Percentiles rank a stretch among this genome's conserved stretches.
Evolutionary conservation across 2,113 vertebrate species (phyloP).

Genomic region (Columba janthina): DNA sequence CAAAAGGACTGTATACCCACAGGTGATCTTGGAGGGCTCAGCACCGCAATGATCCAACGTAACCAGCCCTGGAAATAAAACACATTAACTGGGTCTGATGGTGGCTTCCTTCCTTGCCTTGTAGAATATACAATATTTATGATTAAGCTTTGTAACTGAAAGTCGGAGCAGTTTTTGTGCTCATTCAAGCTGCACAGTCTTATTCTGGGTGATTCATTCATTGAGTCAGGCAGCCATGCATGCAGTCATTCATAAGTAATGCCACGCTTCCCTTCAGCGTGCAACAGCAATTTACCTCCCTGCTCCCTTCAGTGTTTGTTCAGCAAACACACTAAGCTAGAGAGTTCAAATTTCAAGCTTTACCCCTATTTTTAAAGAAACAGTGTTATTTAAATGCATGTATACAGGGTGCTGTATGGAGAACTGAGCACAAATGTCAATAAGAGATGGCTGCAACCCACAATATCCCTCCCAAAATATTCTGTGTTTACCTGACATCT

Average conservation of each 20-base stretch:
- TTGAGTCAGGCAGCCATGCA: slow-evolving; percentile 58
- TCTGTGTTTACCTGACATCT: not conserved
- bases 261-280: slow-evolving; percentile 26
- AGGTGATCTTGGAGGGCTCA: not conserved
- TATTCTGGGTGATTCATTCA: slow-evolving; percentile 67
- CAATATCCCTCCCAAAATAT: not conserved
- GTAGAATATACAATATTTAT: slow-evolving; percentile 53
- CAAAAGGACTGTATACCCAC: not conserved
- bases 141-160: slow-evolving; percentile 46
- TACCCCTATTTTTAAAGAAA: slow-evolving; percentile 30
- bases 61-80: not conserved
- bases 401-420: not conserved
- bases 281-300: slow-evolving; percentile 55
- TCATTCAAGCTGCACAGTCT: not conserved
- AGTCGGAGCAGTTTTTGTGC: slow-evolving; percentile 23
- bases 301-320: slow-evolving; percentile 24
- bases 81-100: slow-evolving; percentile 10
- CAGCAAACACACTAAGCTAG: not conserved
- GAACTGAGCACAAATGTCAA: rapidly evolving
- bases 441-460: not conserved
- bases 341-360: not conserved
- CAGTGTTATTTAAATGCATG: not conserved
- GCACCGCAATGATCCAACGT: rapidly evolving
- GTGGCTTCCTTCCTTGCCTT: slow-evolving; percentile 28
- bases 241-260: slow-evolving; percentile 68